Evolutionary conservation across 2,888 invertebrate genomes (phyloP).

Genomic region (Arge pagana): DNA sequence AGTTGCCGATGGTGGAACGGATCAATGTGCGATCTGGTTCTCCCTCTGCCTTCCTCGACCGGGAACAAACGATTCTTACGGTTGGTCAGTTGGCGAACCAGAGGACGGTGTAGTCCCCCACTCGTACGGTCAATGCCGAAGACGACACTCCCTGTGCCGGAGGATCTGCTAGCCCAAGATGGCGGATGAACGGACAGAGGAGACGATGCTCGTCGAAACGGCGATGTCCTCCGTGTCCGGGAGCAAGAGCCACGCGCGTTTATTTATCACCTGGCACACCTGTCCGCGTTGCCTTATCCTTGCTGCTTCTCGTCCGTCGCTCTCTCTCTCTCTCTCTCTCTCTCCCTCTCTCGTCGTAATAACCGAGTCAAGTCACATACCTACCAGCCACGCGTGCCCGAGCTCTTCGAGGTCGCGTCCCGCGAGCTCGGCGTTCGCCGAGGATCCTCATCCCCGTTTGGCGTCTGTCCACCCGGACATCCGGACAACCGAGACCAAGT

Average conservation of each 20-base stretch:
- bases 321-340: conserved; percentile 47
- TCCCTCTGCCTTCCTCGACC: conserved; percentile 38
- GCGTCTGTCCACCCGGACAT: no score
- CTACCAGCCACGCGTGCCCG: conserved; percentile 25
- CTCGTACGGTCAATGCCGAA: conserved; percentile 29
- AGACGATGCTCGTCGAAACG: no score
- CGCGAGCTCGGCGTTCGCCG: no score
- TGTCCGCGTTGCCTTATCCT: conserved; percentile 35
- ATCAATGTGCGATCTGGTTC: conserved; percentile 58
- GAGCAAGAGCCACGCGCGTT: conserved; percentile 19
- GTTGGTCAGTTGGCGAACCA: conserved; percentile 55
- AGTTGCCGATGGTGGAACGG: conserved; percentile 70
- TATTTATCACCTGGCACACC: conserved; percentile 45
- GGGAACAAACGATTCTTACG: conserved; percentile 56
- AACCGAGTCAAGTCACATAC: conserved; percentile 8
- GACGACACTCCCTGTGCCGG: conserved; percentile 22
- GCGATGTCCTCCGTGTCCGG: conserved; percentile 18
- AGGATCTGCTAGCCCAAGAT: no score
- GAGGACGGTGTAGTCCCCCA: conserved; percentile 54
- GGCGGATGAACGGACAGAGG: no score
- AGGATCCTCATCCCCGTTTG: no score
- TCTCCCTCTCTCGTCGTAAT: conserved; percentile 19
- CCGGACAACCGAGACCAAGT: no score
- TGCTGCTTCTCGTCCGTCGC: conserved; percentile 64
- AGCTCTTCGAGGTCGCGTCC: conserved; percentile 21